A percentile compares a stretch with the other conserved stretches of the same genome.
Evolutionary conservation across 2,797 vertebrate species (phyloP).

Genomic region (Siniperca scherzeri): DNA sequence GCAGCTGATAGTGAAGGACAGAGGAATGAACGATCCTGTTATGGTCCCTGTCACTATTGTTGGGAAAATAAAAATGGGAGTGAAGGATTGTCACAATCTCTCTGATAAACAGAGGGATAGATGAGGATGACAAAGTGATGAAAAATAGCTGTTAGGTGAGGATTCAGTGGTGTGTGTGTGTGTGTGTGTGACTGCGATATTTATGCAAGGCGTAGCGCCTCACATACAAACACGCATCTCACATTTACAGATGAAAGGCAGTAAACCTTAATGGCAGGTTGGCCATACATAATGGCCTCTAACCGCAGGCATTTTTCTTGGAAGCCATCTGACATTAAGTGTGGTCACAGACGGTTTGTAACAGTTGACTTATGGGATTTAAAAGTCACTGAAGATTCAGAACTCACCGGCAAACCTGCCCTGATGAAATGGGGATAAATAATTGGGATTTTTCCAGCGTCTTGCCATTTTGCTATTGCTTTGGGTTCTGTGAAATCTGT

Average conservation of each 20-base stretch:
- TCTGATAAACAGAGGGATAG: slow-evolving; percentile 11
- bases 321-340: slow-evolving; percentile 52
- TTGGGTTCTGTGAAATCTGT: not conserved
- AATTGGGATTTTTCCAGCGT: not conserved
- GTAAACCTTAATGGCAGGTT: slow-evolving; percentile 65
- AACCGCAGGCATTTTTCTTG: slow-evolving; percentile 56
- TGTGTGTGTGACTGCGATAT: slow-evolving; percentile 31
- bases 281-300: slow-evolving; percentile 45
- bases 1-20: slow-evolving; percentile 50
- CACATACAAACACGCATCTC: slow-evolving; percentile 46
- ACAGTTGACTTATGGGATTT: slow-evolving; percentile 47
- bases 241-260: slow-evolving; percentile 52
- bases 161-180: slow-evolving; percentile 34
- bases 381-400: slow-evolving; percentile 18
- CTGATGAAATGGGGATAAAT: not conserved
- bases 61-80: slow-evolving; percentile 19
- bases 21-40: slow-evolving; percentile 42
- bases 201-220: slow-evolving; percentile 40
- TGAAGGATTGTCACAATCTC: slow-evolving; percentile 12
- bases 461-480: slow-evolving; percentile 1
- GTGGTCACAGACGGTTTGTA: slow-evolving; percentile 44
- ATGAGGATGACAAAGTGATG: slow-evolving; percentile 28
- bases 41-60: slow-evolving; percentile 6
- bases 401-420: not conserved
- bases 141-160: slow-evolving; percentile 42